Evolutionary conservation across 2,797 vertebrate species (phyloP).

Genomic region (Onychomys leucogaster): DNA sequence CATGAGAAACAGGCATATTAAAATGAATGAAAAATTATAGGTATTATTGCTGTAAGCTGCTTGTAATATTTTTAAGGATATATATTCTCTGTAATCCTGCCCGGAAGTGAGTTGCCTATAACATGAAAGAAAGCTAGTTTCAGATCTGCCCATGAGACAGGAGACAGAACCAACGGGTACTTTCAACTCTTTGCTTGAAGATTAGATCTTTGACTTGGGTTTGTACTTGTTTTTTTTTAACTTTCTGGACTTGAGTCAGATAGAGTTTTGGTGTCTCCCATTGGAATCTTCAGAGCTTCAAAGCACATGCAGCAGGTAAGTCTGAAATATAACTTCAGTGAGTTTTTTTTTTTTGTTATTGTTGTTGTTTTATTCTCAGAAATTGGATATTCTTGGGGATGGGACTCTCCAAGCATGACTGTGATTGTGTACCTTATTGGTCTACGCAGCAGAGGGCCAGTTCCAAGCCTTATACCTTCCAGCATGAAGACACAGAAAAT

Average conservation of each 20-base stretch:
- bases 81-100: conserved; percentile 78
- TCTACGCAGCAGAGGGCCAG: fast-evolving
- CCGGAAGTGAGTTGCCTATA: conserved; percentile 25
- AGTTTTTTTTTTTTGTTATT: neutral
- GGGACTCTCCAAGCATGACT: neutral
- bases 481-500: neutral
- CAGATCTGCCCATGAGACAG: conserved; percentile 75
- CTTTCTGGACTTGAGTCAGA: conserved; percentile 67
- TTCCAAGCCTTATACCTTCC: neutral
- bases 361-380: conserved; percentile 23
- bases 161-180: neutral
- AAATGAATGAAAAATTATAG: conserved; percentile 87
- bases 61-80: conserved; percentile 83
- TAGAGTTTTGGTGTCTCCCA: conserved; percentile 72
- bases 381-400: neutral
- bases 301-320: conserved; percentile 5
- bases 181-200: neutral
- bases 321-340: conserved; percentile 45
- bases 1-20: conserved; percentile 76
- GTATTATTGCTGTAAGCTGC: conserved; percentile 86
- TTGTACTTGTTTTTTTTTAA: conserved; percentile 68
- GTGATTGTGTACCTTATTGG: neutral
- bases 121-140: conserved; percentile 80
- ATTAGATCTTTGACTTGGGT: neutral
- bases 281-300: conserved; percentile 58